phyloP scores from a whole-genome alignment of 2,797 vertebrate genomes.

The Sebastes baramenuke region DNA sequence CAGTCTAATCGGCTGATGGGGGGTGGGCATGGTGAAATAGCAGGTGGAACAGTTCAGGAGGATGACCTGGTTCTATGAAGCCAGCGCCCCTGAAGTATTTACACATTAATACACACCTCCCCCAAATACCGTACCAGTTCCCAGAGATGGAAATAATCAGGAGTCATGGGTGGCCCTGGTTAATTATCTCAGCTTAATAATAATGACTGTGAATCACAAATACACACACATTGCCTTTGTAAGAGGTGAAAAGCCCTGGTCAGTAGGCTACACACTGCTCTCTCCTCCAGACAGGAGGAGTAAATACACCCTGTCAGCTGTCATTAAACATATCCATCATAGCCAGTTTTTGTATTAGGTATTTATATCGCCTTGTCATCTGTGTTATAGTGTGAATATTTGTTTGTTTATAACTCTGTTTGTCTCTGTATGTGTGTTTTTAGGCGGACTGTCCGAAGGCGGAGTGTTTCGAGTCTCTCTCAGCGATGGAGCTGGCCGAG shows the following conservation, averaged over 20 bases:
- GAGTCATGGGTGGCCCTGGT: background rate
- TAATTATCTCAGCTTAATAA: background rate
- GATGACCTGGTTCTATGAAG: background rate
- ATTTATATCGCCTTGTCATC: conserved; percentile 39
- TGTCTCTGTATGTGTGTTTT: conserved; percentile 21
- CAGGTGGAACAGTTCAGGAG: background rate
- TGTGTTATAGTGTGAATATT: background rate
- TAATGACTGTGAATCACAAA: background rate
- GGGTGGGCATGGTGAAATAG: too few relatives aligned
- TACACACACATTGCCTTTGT: background rate
- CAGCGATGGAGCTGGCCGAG: conserved; percentile 96
- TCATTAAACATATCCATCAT: conserved; percentile 38
- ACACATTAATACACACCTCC: background rate
- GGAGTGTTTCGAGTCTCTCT: conserved; percentile 93
- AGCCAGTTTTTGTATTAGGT: conserved; percentile 15
- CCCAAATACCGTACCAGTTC: background rate
- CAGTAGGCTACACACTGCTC: background rate
- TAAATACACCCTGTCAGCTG: conserved; percentile 24
- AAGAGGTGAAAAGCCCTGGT: background rate
- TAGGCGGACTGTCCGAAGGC: conserved; percentile 89
- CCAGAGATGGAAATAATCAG: background rate
- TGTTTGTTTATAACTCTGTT: background rate
- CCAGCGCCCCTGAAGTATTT: background rate
- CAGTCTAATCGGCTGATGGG: too few relatives aligned
- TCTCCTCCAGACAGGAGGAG: background rate